Evolutionary conservation across 2,888 invertebrate genomes (phyloP).

Genomic region (Anoplius nigerrimus): DNA sequence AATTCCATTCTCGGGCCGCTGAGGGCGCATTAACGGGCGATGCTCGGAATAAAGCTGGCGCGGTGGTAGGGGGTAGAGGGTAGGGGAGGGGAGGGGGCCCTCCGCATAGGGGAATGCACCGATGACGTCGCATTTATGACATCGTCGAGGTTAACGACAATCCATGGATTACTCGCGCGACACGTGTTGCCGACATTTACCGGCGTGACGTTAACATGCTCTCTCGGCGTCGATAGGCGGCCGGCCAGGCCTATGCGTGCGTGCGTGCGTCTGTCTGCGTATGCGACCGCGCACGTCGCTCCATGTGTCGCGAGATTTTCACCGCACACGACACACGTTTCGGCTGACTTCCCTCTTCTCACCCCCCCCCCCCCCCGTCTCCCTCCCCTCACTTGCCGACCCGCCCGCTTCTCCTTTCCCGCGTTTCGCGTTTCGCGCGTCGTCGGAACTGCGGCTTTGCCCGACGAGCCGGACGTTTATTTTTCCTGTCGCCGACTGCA

Average conservation of each 20-base stretch:
- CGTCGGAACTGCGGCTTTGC: background rate
- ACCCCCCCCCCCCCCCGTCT: too few species aligned
- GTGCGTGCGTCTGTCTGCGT: too few species aligned
- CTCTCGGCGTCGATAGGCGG: slow-evolving; percentile 38
- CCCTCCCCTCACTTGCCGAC: too few species aligned
- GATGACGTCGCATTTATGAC: slow-evolving; percentile 42
- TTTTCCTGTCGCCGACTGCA: too few species aligned
- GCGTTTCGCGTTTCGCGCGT: background rate
- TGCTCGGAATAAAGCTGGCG: too few species aligned
- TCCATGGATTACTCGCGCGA: slow-evolving; percentile 53
- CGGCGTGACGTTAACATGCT: slow-evolving; percentile 56
- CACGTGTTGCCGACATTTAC: slow-evolving; percentile 57
- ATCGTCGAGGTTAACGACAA: slow-evolving; percentile 46
- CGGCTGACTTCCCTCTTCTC: slow-evolving; percentile 3
- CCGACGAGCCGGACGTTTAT: too few species aligned
- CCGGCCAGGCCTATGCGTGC: too few species aligned
- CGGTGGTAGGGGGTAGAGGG: too few species aligned
- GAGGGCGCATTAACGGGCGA: too few species aligned
- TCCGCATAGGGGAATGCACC: slow-evolving; percentile 9
- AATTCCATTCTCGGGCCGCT: too few species aligned
- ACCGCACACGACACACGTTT: slow-evolving; percentile 11
- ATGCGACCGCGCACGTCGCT: slow-evolving; percentile 13
- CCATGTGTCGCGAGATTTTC: too few species aligned
- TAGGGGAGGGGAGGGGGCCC: background rate
- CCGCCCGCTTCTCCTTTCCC: too few species aligned